Percentiles rank a stretch among this genome's conserved stretches.
phyloP scores from a whole-genome alignment of 2,113 vertebrate species.

The Dicentrarchus labrax region DNA sequence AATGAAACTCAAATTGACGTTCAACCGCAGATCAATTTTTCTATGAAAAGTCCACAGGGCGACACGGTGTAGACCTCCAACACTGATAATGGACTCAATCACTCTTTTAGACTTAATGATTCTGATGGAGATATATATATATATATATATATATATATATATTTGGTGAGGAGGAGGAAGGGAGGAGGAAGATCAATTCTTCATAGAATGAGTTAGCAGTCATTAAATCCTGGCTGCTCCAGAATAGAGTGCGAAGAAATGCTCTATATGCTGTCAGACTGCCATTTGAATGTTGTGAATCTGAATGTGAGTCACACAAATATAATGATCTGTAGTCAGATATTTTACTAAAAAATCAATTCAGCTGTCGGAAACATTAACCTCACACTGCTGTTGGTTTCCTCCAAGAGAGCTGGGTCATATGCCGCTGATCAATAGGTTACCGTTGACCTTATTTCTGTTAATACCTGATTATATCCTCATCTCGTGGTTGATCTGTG shows the following conservation, averaged over 20 bases:
- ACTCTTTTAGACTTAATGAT: constrained; percentile 45
- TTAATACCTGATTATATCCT: constrained; percentile 23
- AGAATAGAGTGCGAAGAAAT: constrained; percentile 18
- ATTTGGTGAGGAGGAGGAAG: background rate
- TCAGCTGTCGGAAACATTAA: constrained; percentile 32
- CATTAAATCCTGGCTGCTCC: constrained; percentile 41
- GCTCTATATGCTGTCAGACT: constrained; percentile 4
- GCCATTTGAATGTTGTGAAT: constrained; percentile 4
- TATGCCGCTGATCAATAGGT: constrained; percentile 24
- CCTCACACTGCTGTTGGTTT: constrained; percentile 14
- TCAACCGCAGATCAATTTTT: constrained; percentile 17
- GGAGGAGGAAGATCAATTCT: constrained; percentile 25
- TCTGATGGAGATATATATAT: background rate
- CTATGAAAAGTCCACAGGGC: constrained; percentile 18
- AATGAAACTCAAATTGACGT: constrained; percentile 27
- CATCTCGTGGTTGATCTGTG: constrained; percentile 4
- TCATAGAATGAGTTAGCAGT: constrained; percentile 23
- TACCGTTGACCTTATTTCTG: background rate
- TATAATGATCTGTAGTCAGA: constrained; percentile 29
- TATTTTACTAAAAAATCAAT: constrained; percentile 47
- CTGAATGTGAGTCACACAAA: constrained; percentile 28
- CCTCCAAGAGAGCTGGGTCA: constrained; percentile 18
- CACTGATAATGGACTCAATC: constrained; percentile 51
- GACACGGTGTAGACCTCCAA: constrained; percentile 16
- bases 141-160: background rate